Percentiles rank a stretch among this genome's conserved stretches.
These are phyloP conservation scores for Centrocercus urophasianus DNA, from an alignment of 2,113 vertebrate genomes.

Conservation along the genomic window DNA sequence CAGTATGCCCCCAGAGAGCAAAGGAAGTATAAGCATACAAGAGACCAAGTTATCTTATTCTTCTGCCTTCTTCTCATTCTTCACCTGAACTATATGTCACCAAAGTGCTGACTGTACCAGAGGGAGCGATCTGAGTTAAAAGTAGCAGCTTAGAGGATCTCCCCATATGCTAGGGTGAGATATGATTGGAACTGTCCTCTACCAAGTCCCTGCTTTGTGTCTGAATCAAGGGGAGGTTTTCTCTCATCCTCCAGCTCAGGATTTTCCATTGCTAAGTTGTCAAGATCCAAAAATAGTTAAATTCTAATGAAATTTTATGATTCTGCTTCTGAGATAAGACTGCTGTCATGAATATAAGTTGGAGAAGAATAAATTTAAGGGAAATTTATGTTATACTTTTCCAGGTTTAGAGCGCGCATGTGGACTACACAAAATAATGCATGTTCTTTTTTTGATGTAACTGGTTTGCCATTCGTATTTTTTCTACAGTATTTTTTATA, in stretches of 20 bases:
- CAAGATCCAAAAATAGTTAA: background rate
- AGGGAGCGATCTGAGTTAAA: accelerated
- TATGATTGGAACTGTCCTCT: accelerated
- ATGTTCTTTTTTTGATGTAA: background rate
- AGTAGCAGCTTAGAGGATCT: background rate
- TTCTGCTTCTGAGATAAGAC: background rate
- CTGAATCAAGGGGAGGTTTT: background rate
- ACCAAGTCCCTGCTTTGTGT: background rate
- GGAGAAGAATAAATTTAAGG: background rate
- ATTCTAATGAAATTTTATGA: background rate
- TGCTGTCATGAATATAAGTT: background rate
- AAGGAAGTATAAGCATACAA: background rate
- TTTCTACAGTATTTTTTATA: background rate
- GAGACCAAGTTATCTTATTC: background rate
- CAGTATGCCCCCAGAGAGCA: background rate
- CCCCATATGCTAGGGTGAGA: background rate
- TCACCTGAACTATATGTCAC: background rate
- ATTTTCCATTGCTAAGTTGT: background rate
- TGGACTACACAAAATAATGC: background rate
- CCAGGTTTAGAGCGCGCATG: background rate
- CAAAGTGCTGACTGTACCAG: background rate
- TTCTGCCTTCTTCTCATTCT: background rate
- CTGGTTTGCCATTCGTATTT: background rate
- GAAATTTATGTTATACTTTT: background rate
- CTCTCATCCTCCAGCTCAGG: background rate